Evolutionary conservation across 2,888 invertebrate genomes (phyloP), one percentile per base, ranked within the genome.

Genomic region (Ctenicera cuprea): DNA sequence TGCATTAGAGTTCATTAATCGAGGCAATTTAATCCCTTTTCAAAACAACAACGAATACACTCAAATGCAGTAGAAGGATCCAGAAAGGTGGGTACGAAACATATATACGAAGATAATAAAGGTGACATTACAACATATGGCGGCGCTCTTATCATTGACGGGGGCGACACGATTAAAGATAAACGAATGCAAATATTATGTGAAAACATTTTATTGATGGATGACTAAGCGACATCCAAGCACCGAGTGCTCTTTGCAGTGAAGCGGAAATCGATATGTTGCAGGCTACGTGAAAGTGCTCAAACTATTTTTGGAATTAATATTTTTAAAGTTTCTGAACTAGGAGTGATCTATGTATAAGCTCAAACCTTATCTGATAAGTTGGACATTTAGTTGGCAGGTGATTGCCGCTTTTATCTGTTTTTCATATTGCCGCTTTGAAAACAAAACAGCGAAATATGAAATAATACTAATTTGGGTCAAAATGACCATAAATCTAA

Each of bases 151-250:
- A 45, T 45, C 63, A 30, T 14, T 38, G 26, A 16, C 22, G 43
- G 43, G 43, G 63, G 11, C 45, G 63, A 63, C 63, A 63, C 54
- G 63, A 64, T 70, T 61, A 61, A n/a, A 30, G 73, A 73, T 73
- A 73, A 73, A 52, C 52, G 50, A 73, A 63, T 43, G 73, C 73
- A 73, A 73, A 73, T 68, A 73, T 73, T 68, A 73, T 63, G 67
- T 22, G 63, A 68, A 62, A 62, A 68, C 71, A 43, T 54, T 65
- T 67, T 68, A 68, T 73, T 68, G 73, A 68, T 63, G 73, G 67
- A 73, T 73, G 73, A 72, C 61, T 72, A 66, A 66, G 63, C 72
- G 59, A 52, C 14, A 41, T 50, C 37, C 57, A 50, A 54, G 52
- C 26, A 70, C 52, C 37, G 54, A 63, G 63, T 54, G 70, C 62